Evolutionary conservation across 2,113 vertebrate species (phyloP), one percentile per base, ranked within the genome.

Genomic region (Candoia aspera): DNA sequence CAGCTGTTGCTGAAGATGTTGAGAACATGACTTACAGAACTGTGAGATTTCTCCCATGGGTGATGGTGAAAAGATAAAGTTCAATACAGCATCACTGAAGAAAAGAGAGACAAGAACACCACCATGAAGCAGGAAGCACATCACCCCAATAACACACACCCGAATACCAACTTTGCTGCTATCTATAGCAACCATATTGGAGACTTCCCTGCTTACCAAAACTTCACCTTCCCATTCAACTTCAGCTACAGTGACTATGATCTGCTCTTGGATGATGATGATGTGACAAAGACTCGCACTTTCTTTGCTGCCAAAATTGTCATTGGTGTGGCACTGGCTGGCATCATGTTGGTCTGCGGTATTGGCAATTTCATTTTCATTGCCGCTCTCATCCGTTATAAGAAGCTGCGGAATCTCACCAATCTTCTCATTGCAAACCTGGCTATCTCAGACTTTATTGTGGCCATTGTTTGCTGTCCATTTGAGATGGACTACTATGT

Each of bases 401-500:
- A 99, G 96, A 99, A 99, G 95, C 98, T 99, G 6, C 96, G 99
- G 8, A 99, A 99, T 95, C 98, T 99, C 95, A 99, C 99, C 95
- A 99, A 99, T 97, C 96, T 99, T 92, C 98, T 99, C 90, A 99
- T 99, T 6, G 99, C 99, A 62, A 99, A 99, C 95, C 95, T 99
- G 97, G 99, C 99, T 79, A 97, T 99, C 96, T 99, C 99, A 0
- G 99, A 99, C 97, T 98, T 99, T 95, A 97, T 99, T 0, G 99
- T 99, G 93, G 99, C 99, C 12, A 98, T 99, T 0, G 97, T 99
- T 92, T 99, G 99, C 96, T 99, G 99, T 91, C 99, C 99, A 0
- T 99, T 99, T 2, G 97, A 99, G 95, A 98, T 99, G 98, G 99
- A 99, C 96, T 99, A 99, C 96, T 99, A 99, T 0, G 99, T 99